phyloP scores from a whole-genome alignment of 2,113 vertebrate species.

The Microtus montanus region DNA sequence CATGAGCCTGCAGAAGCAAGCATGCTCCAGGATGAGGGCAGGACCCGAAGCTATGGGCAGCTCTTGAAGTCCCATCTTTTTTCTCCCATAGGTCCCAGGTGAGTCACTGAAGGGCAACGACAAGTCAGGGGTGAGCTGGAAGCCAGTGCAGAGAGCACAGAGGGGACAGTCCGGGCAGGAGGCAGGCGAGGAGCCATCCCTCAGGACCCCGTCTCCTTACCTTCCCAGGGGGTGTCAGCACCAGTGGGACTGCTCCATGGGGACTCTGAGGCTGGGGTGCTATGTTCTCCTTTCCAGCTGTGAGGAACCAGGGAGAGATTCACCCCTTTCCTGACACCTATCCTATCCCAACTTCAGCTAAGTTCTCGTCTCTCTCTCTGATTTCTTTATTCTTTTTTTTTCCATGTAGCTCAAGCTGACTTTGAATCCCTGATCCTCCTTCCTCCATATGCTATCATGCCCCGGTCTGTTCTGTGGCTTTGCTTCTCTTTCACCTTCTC shows the following conservation, averaged over 20 bases:
- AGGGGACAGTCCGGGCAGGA: not conserved
- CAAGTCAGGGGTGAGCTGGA: not conserved
- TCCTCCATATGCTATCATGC: not conserved
- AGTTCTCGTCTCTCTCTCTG: not conserved
- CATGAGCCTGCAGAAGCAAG: not conserved
- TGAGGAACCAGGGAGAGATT: not conserved
- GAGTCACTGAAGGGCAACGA: not conserved
- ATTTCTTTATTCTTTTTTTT: not conserved
- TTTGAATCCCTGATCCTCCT: not conserved
- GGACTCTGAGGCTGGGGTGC: constrained; percentile 54
- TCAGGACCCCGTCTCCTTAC: constrained; percentile 50
- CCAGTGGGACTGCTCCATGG: constrained; percentile 49
- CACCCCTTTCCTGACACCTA: not conserved
- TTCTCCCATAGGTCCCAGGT: constrained; percentile 3
- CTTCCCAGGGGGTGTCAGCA: constrained; percentile 66
- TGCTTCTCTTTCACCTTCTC: not conserved
- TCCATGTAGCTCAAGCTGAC: not conserved
- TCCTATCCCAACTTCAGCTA: not conserved
- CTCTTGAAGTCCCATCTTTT: not conserved
- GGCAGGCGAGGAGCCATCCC: not conserved
- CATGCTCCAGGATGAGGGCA: not conserved
- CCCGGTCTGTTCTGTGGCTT: not conserved
- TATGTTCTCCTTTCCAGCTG: constrained; percentile 80
- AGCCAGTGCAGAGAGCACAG: not conserved
- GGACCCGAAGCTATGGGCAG: not conserved